Evolutionary conservation across 2,888 invertebrate species (phyloP).

Genomic region (Prosapia bicincta): DNA sequence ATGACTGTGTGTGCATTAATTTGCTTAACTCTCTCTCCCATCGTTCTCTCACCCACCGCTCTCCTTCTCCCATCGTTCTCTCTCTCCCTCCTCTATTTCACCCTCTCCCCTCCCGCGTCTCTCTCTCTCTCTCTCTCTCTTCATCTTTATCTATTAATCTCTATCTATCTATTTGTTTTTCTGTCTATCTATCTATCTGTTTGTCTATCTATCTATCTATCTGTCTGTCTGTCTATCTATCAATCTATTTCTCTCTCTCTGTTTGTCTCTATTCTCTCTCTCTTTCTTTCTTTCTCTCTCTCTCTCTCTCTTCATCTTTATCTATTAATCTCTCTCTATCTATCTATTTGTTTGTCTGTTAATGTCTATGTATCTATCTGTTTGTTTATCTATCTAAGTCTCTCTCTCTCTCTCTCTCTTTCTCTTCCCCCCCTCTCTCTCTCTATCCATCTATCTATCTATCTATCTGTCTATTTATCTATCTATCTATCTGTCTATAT

Average conservation of each 20-base stretch:
- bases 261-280: too few species aligned
- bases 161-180: too few species aligned
- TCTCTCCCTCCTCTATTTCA: neutral
- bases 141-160: too few species aligned
- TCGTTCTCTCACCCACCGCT: slow-evolving; percentile 7
- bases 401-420: neutral
- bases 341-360: neutral
- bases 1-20: neutral
- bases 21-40: slow-evolving; percentile 18
- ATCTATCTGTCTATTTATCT: too few species aligned
- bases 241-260: too few species aligned
- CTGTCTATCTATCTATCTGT: too few species aligned
- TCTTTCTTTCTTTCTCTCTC: slow-evolving; percentile 5
- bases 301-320: slow-evolving; percentile 10
- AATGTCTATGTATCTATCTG: neutral
- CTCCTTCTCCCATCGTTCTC: neutral
- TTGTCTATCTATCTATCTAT: too few species aligned
- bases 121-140: neutral
- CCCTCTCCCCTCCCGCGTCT: neutral
- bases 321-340: neutral
- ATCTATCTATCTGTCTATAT: too few species aligned
- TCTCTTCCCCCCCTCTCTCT: neutral
- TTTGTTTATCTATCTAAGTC: too few species aligned
- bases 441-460: too few species aligned
- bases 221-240: too few species aligned